Evolutionary conservation across 1,140 invertebrate species (phyloP), one percentile per base, ranked within the genome.

Genomic region (Drosophila sp.): DNA sequence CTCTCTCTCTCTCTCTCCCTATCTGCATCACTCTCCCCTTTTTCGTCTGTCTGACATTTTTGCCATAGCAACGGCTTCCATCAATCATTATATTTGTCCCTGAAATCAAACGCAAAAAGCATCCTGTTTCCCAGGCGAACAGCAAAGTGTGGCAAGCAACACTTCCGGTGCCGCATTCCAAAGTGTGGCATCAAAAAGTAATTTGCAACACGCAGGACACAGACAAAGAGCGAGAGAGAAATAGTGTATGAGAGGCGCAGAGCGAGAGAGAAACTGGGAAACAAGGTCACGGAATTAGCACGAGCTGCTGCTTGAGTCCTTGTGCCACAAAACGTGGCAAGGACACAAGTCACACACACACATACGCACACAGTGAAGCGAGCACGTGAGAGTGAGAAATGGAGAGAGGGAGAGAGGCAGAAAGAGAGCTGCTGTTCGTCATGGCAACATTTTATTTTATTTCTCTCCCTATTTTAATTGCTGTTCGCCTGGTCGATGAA

Each of bases 91-190:
- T 73, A 90, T 86, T 89, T 90, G 89, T 90, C 89, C 83, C 89
- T 90, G 89, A 90, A 90, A 90, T 90, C 89, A 90, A 90, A 90
- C 90, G 80, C 83, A 90, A 90, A 90, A 90, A 90, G 89, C 89
- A 90, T 90, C 83, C 78, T 84, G 41, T 38, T 45, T 36, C 72
- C 46, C 72, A 78, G 89, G 89, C 71, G 46, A 78, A 38, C 89
- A 90, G 89, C 40, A 74, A 45, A 9, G 41, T 41, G 51, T 45
- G 43, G 69, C 57, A 70, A 70, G 79, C 56, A 29, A 9, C 32
- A 61, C 46, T 71, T 87, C 72, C 78, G 83, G 53, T 51, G 34
- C 38, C 8, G 36, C 72, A 89, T 78, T 76, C 76, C 76, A 46
- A 45, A 67, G 61, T 36, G 56, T 36, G 41, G 25, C 32, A 64